phyloP scores from a whole-genome alignment of 92 coral and sea anemone species.

The Zoanthus gigantus region DNA sequence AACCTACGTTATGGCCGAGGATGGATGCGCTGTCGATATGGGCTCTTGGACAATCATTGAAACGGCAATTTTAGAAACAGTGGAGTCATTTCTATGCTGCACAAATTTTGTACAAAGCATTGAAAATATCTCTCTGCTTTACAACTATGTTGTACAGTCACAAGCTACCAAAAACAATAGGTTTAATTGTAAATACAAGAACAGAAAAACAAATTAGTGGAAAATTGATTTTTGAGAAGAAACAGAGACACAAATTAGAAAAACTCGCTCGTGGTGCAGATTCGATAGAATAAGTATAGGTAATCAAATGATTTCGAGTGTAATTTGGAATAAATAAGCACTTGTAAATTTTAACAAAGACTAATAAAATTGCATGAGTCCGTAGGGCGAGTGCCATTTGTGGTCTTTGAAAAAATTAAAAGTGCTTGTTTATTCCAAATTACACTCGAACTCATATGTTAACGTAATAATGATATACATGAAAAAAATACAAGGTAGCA shows the following conservation, averaged over 20 bases:
- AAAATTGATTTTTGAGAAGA: slow-evolving; percentile 14
- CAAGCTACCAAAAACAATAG: no score
- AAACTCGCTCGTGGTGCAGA: slow-evolving; percentile 11
- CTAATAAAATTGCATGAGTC: no score
- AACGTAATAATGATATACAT: slow-evolving; percentile 10
- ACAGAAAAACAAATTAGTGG: slow-evolving; percentile 19
- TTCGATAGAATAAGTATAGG: slow-evolving; percentile 2
- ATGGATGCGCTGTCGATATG: not conserved
- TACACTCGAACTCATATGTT: slow-evolving; percentile 11
- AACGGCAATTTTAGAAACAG: not conserved
- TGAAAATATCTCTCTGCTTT: not conserved
- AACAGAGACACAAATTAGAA: slow-evolving; percentile 1
- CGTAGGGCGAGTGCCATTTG: no score
- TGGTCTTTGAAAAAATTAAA: not conserved
- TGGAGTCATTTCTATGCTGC: not conserved
- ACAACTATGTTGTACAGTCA: no score
- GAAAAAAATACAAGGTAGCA: slow-evolving; percentile 16
- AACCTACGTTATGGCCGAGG: not conserved
- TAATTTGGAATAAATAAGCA: no score
- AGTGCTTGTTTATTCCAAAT: slow-evolving; percentile 3
- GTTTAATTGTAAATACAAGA: not conserved
- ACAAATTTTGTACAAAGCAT: not conserved
- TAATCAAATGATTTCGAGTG: no score
- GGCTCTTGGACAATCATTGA: not conserved
- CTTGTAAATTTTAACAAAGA: no score